phyloP scores from a whole-genome alignment of 2,888 invertebrate species.

The Drosophila glabriapex region DNA sequence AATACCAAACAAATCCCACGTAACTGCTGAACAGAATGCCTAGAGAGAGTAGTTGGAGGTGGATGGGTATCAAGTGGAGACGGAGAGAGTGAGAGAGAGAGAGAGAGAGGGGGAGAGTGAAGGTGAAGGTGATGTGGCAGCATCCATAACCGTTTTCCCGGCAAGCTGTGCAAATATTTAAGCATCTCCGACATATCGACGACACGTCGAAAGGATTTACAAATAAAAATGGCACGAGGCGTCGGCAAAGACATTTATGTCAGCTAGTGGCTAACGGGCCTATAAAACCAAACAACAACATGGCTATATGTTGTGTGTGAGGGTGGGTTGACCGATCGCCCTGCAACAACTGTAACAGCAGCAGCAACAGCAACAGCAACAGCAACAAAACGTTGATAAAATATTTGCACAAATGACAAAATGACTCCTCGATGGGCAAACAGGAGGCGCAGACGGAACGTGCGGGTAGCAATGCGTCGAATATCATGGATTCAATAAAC shows the following conservation, averaged over 20 bases:
- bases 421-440: slow-evolving; percentile 35
- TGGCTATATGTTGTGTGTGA: neutral
- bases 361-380: slow-evolving; percentile 10
- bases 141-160: slow-evolving; percentile 35
- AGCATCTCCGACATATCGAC: slow-evolving; percentile 74
- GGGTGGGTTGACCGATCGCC: slow-evolving; percentile 28
- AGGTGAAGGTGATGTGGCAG: slow-evolving; percentile 18
- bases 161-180: slow-evolving; percentile 81
- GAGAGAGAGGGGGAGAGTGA: neutral
- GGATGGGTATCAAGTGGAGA: slow-evolving; percentile 1
- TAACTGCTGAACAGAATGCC: slow-evolving; percentile 25
- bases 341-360: slow-evolving; percentile 16
- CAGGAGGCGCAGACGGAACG: slow-evolving; percentile 31
- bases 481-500: slow-evolving; percentile 86
- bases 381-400: slow-evolving; percentile 58
- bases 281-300: slow-evolving; percentile 40
- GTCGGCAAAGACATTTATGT: slow-evolving; percentile 45
- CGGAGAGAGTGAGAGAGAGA: neutral
- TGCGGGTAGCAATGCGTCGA: slow-evolving; percentile 64
- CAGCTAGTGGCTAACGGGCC: slow-evolving; percentile 45
- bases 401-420: slow-evolving; percentile 65
- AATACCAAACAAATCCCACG: slow-evolving; percentile 55
- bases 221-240: slow-evolving; percentile 37
- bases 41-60: neutral
- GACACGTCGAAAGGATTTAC: slow-evolving; percentile 84